Conservation (phyloP, 2,888 invertebrate species). For the Harmothoe impar region DNA sequence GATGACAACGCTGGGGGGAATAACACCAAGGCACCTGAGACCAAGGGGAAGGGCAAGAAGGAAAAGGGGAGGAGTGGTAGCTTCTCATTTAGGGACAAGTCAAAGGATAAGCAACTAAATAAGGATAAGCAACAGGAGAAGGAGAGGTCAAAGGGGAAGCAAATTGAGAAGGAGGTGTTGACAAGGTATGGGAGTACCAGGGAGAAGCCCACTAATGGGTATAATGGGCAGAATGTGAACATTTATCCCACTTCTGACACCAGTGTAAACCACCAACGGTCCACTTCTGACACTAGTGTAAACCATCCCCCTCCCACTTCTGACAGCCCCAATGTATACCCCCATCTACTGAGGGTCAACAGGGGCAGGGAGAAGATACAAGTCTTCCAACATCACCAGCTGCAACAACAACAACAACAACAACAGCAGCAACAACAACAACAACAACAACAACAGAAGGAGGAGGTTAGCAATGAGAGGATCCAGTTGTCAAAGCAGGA, state of each 20-base stretch:
- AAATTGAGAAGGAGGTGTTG: not conserved
- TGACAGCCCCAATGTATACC: not conserved
- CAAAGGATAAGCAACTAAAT: no score
- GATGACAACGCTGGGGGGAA: not conserved
- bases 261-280: no score
- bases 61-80: not conserved
- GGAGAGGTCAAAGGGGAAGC: not conserved
- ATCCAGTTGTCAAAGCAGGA: conserved; percentile 19
- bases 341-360: not conserved
- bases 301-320: no score
- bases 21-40: not conserved
- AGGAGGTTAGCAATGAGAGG: not conserved
- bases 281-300: not conserved
- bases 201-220: not conserved
- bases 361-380: not conserved
- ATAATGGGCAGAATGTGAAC: not conserved
- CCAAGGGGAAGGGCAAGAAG: conserved; percentile 18
- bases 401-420: not conserved
- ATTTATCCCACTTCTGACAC: not conserved
- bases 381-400: not conserved
- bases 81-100: not conserved
- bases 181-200: not conserved
- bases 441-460: not conserved
- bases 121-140: no score
- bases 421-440: not conserved